A percentile compares a stretch with the other conserved stretches of the same genome.
phyloP scores from a whole-genome alignment of 23 tunicate genomes.

The Aplidium turbinatum region DNA sequence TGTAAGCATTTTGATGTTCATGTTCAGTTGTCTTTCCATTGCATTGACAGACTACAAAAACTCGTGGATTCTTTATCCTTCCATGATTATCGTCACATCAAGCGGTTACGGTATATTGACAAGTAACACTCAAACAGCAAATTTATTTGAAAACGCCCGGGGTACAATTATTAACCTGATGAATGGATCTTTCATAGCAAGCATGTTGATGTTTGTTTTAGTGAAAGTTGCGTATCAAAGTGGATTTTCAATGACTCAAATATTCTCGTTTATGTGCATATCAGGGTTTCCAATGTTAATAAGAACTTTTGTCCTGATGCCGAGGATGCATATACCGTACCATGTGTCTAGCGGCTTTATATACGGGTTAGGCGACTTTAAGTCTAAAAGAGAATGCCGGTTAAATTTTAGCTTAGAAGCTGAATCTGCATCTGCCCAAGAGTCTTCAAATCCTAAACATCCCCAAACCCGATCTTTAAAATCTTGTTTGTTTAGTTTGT shows the following conservation, averaged over 20 bases:
- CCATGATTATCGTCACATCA: constrained; percentile 29
- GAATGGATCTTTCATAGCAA: constrained; percentile 40
- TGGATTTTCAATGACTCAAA: background rate
- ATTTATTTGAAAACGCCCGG: constrained; percentile 21
- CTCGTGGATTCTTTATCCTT: constrained; percentile 45
- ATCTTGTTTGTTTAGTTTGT: background rate
- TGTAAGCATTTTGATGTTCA: constrained; percentile 9
- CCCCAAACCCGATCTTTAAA: too few species aligned
- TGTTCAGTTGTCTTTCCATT: constrained; percentile 20
- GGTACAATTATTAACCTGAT: constrained; percentile 33
- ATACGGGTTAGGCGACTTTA: constrained; percentile 22
- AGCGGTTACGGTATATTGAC: constrained; percentile 24
- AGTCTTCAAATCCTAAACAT: too few species aligned
- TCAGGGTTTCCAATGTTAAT: constrained; percentile 15
- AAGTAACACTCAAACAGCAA: constrained; percentile 42
- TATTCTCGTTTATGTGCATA: constrained; percentile 4
- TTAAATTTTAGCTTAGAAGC: too few species aligned
- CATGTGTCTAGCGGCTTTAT: constrained; percentile 6
- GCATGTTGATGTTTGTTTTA: constrained; percentile 15
- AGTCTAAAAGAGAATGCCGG: background rate
- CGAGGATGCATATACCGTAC: constrained; percentile 26
- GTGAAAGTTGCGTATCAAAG: constrained; percentile 14
- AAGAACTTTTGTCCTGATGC: constrained; percentile 37
- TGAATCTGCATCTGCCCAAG: too few species aligned
- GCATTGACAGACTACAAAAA: constrained; percentile 25